These are phyloP conservation scores for Ardeotis arabs DNA, from an alignment of 2,113 vertebrate species.

Conservation along the genomic window DNA sequence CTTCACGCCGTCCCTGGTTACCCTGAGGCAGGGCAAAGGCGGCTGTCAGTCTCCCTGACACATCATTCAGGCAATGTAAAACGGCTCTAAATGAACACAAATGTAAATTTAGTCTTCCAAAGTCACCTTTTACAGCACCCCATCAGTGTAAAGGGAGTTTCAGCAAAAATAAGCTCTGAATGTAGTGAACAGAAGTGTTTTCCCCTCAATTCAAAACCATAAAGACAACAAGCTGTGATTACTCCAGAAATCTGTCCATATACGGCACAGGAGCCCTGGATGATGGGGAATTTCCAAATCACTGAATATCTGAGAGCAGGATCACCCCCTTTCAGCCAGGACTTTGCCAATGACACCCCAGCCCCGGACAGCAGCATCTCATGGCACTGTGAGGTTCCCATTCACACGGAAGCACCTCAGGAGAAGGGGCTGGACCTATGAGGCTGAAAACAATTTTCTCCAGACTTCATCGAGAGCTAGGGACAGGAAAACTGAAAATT, in stretches of 20 bases:
- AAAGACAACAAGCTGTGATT: background rate
- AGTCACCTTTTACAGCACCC: background rate
- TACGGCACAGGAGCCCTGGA: background rate
- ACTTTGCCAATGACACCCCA: background rate
- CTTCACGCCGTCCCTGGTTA: background rate
- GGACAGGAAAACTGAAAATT: background rate
- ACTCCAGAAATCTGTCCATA: background rate
- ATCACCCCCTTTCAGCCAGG: background rate
- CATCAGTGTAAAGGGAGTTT: background rate
- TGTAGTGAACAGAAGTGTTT: background rate
- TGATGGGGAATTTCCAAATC: background rate
- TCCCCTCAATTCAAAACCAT: background rate
- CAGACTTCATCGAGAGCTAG: background rate
- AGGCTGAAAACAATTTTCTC: background rate
- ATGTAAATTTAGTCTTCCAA: background rate
- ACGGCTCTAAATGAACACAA: background rate
- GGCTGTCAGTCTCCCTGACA: background rate
- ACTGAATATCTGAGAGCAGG: background rate
- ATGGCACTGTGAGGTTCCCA: accelerated
- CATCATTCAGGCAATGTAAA: background rate
- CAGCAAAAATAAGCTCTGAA: background rate
- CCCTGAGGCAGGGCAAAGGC: background rate
- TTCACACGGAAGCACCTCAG: background rate
- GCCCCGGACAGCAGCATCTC: background rate
- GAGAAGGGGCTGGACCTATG: background rate